Evolutionary conservation across 2,797 vertebrate genomes (phyloP), one percentile per base, ranked within the genome.

Genomic region (Enteromius afrohamiltoni): DNA sequence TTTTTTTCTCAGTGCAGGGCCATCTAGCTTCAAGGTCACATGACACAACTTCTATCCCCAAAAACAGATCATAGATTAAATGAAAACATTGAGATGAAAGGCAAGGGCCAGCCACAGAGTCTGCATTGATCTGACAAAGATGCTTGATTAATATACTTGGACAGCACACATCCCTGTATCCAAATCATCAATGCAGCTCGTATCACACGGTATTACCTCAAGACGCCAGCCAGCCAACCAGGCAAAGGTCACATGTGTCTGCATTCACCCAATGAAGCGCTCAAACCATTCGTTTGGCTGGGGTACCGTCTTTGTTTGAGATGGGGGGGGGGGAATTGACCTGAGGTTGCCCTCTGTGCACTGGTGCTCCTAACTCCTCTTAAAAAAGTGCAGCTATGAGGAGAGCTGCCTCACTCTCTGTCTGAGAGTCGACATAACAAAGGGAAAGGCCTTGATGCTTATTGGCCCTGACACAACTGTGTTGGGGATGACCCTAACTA

Each of bases 391-490:
- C 83, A 89, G 87, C 83, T 87, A 82, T 14, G 84, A 82, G 29
- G 42, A 78, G 37, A 53, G 53, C 53, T 45, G n/a, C 51, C 74
- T 64, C n/a, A 73, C 55, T 80, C 62, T 83, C 51, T 77, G 77
- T 76, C 85, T 83, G 87, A 87, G 79, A 86, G 88, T 90, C 88
- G 88, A 87, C 85, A 47, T 89, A 90, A 89, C 68, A 69, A 65
- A 92, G 89, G 85, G 87, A 88, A 88, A 85, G 67, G 65, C 86
- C 81, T 89, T 95, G 95, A 95, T 79, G 90, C 78, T 95, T 51
- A 95, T 94, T 78, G 51, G 83, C 75, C 75, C 80, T 93, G 95
- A 95, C 94, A 93, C 92, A 91, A 90, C 89, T 93, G 92, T 89
- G 90, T 92, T 90, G 86, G 88, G 88, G 88, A 88, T 95, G 93